Conservation (phyloP, 2,888 invertebrate genomes). For the Drosophila birchii region DNA sequence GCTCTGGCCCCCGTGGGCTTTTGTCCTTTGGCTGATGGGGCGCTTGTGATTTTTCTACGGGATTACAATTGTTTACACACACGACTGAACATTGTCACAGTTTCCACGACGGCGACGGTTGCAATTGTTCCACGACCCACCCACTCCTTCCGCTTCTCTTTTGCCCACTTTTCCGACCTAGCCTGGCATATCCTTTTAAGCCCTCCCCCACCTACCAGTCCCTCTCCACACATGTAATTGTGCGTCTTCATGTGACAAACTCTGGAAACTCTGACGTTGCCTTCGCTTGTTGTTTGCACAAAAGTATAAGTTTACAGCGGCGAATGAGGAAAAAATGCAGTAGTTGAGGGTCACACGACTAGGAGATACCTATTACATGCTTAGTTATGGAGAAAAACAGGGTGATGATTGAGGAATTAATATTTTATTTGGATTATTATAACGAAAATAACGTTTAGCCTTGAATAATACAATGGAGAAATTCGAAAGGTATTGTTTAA, state of each 20-base stretch:
- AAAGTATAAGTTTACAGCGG: slow-evolving; percentile 72
- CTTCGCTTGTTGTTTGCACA: slow-evolving; percentile 64
- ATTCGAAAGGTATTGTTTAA: not conserved
- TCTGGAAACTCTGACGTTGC: slow-evolving; percentile 55
- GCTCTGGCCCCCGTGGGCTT: slow-evolving; percentile 20
- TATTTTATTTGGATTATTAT: too few species aligned
- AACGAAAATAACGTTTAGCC: not conserved
- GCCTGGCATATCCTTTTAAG: slow-evolving; percentile 61
- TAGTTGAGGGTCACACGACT: slow-evolving; percentile 20
- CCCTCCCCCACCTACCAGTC: not conserved
- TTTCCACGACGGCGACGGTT: slow-evolving; percentile 60
- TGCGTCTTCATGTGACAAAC: slow-evolving; percentile 68
- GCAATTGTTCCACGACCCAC: slow-evolving; percentile 56
- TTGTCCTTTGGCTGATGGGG: slow-evolving; percentile 42
- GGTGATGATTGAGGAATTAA: too few species aligned
- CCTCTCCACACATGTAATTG: slow-evolving; percentile 61
- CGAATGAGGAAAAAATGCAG: slow-evolving; percentile 27
- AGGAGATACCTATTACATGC: not conserved
- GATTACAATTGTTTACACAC: slow-evolving; percentile 80
- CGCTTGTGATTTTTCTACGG: slow-evolving; percentile 77
- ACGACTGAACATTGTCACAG: slow-evolving; percentile 78
- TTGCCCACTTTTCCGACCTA: slow-evolving; percentile 5
- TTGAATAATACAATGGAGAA: too few species aligned
- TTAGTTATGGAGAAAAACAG: too few species aligned
- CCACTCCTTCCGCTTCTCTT: slow-evolving; percentile 7